These are phyloP conservation scores for Dryomyza anilis DNA, from an alignment of 2,888 invertebrate species.

Conservation along the genomic window DNA sequence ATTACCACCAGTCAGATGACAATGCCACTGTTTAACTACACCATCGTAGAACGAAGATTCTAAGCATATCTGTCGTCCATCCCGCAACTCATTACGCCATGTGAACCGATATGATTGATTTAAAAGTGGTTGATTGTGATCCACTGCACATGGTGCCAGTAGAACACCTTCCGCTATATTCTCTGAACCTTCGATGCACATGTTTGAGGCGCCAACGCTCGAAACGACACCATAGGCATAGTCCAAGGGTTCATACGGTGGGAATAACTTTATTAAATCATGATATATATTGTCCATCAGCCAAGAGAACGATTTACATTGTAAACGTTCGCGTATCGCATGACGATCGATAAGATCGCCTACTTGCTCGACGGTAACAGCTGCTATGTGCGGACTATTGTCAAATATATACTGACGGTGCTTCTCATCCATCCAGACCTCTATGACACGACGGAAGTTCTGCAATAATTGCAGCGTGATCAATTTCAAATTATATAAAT, in stretches of 20 bases:
- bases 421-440: constrained; percentile 97
- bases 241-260: constrained; percentile 81
- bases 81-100: constrained; percentile 40
- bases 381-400: constrained; percentile 73
- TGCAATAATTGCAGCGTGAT: constrained; percentile 55
- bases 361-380: constrained; percentile 70
- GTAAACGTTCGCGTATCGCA: constrained; percentile 72
- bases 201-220: constrained; percentile 66
- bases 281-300: constrained; percentile 93
- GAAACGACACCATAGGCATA: constrained; percentile 79
- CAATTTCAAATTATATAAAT: too few species aligned
- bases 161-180: constrained; percentile 58
- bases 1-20: constrained; percentile 89
- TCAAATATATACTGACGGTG: constrained; percentile 85
- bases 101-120: constrained; percentile 43
- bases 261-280: constrained; percentile 84
- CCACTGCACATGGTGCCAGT: constrained; percentile 42
- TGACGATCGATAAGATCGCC: constrained; percentile 81
- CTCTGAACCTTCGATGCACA: too few species aligned
- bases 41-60: constrained; percentile 77
- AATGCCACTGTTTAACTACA: constrained; percentile 78
- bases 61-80: constrained; percentile 77
- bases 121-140: constrained; percentile 40
- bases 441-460: constrained; percentile 90
- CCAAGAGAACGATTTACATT: constrained; percentile 93